Percentiles rank a stretch among this genome's conserved stretches.
phyloP scores from a whole-genome alignment of 2,113 vertebrate species.

The Saguinus imperator region DNA sequence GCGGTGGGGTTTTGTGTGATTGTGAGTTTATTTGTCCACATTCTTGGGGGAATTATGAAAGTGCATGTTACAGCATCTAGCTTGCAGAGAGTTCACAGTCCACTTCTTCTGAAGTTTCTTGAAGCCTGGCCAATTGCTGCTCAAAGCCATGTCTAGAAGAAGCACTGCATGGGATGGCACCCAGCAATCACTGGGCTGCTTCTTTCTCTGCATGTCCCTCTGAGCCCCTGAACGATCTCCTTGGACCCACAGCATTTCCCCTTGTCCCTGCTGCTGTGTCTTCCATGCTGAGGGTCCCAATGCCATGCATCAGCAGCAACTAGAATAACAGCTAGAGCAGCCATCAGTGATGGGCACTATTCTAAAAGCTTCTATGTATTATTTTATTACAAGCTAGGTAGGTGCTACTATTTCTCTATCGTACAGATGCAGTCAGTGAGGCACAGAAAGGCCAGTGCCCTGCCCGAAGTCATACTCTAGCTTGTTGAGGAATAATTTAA shows the following conservation, averaged over 20 bases:
- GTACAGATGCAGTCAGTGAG: not conserved
- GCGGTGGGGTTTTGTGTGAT: not conserved
- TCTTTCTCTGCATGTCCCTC: not conserved
- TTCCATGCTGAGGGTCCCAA: not conserved
- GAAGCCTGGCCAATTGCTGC: not conserved
- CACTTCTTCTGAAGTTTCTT: no score
- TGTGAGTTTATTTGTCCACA: not conserved
- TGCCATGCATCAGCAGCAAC: not conserved
- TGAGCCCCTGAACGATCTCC: fast-evolving
- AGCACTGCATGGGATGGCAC: fast-evolving
- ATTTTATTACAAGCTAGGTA: no score
- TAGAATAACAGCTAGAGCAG: no score
- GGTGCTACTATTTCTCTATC: not conserved
- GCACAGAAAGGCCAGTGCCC: not conserved
- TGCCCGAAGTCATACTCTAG: not conserved
- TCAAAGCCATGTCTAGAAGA: not conserved
- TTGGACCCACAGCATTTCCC: not conserved
- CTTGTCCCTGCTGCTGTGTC: no score
- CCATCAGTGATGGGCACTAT: not conserved
- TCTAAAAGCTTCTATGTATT: not conserved
- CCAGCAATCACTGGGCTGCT: fast-evolving
- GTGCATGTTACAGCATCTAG: not conserved
- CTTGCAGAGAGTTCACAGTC: not conserved
- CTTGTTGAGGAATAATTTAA: no score
- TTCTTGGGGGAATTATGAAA: no score